A percentile compares a stretch with the other conserved stretches of the same genome.
Evolutionary conservation across 1,140 invertebrate species (phyloP).

Genomic region (Adoxophyes honmai): DNA sequence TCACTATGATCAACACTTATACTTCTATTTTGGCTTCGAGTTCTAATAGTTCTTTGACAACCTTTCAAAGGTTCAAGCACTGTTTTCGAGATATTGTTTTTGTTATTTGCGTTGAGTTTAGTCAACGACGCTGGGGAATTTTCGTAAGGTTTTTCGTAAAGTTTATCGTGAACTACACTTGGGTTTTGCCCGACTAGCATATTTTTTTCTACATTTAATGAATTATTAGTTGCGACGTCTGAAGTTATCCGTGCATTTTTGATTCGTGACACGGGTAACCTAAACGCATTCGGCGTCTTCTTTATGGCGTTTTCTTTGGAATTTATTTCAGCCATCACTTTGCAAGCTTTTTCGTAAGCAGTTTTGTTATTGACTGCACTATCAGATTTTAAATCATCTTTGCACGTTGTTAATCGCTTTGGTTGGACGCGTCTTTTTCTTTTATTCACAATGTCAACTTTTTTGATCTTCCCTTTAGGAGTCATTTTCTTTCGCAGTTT

Average conservation of each 20-base stretch:
- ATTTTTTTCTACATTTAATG: too few relatives aligned
- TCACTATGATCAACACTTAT: neutral
- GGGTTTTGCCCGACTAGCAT: neutral
- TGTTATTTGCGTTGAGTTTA: too few relatives aligned
- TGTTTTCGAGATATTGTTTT: too few relatives aligned
- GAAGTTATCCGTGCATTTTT: conserved; percentile 11
- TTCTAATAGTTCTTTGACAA: neutral
- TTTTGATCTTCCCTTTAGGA: conserved; percentile 53
- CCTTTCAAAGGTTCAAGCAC: too few relatives aligned
- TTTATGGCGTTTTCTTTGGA: conserved; percentile 28
- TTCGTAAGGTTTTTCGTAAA: neutral
- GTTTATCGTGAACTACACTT: neutral
- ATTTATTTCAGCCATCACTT: conserved; percentile 51
- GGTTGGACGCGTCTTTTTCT: conserved; percentile 27
- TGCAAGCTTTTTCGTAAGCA: conserved; percentile 55
- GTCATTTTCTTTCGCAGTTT: conserved; percentile 44
- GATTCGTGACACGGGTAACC: neutral
- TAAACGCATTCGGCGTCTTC: neutral
- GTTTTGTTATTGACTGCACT: conserved; percentile 37
- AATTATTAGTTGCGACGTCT: neutral
- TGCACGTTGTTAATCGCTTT: conserved; percentile 18
- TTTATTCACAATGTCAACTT: conserved; percentile 17
- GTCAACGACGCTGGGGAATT: too few relatives aligned
- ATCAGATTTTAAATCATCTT: conserved; percentile 22
- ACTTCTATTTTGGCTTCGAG: conserved; percentile 1